Base-by-base conservation (phyloP, 1,140 invertebrate genomes). In the Schlechtendalia chinensis region DNA sequence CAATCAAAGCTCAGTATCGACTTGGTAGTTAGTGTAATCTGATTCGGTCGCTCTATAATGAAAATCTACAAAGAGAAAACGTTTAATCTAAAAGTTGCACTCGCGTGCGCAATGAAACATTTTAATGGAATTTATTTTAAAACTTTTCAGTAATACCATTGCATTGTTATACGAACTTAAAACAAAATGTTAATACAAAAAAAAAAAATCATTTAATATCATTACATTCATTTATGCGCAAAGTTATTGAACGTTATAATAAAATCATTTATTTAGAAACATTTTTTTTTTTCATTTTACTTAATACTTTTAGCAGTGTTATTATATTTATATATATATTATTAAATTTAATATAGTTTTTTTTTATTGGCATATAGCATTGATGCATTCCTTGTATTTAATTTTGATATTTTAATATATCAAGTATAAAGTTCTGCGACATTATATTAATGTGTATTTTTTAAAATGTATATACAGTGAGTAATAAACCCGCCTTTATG, bases 41-140 rank as follows among this genome's bases (percentile, higher is more conserved):
- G 56, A 74, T 74, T 56, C 32, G 27, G 14, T 27, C 39, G n/a
- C 22, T 67, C 45, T 69, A n/a, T n/a, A 69, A 69, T 47, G 39
- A 47, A 47, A 47, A 32, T 16, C n/a, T 0, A 69, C n/a, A 24
- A 17, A 50, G 39, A 8, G 6, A 50, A 50, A 50, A 17, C 6
- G 24, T 4, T 8, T 50, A 69, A 47, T 47, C 47, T 65, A 22
- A 63, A 32, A 29, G 17, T 47, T 10, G 12, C 29, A 65, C 1
- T 65, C 32, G n/a, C 22, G 11, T 19, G n/a, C 1, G 32, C 6
- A 32, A 39, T 58, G 10, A 58, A 5, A 69, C 16, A 47, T 69
- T 69, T 47, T 22, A 69, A 69, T 50, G 3, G 10, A 47, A 50
- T 50, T 1, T 50, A 69, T 50, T 69, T 69, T 50, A 50, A 67